A percentile compares a stretch with the other conserved stretches of the same genome.
phyloP scores from a whole-genome alignment of 1,140 invertebrate genomes.

The Tribolium madens region DNA sequence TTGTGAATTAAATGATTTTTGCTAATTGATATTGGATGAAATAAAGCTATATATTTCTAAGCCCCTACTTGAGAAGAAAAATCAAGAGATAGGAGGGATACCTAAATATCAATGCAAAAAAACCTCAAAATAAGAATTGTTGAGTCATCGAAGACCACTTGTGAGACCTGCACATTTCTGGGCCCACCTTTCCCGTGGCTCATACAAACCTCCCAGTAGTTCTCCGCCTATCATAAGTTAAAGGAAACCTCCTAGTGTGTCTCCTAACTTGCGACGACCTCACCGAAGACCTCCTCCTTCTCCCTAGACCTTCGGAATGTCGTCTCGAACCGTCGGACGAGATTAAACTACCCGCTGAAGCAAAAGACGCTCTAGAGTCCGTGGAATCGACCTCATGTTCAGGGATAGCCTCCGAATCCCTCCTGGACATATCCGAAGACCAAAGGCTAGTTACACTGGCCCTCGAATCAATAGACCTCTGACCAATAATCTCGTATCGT shows the following conservation, averaged over 20 bases:
- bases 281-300: conserved; percentile 57
- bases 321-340: conserved; percentile 63
- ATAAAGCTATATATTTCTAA: not conserved
- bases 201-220: conserved; percentile 66
- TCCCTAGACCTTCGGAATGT: conserved; percentile 61
- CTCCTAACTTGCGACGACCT: conserved; percentile 63
- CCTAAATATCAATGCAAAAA: not conserved
- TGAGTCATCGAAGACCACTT: not conserved
- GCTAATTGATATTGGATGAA: not conserved
- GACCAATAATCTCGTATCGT: conserved; percentile 65
- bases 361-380: conserved; percentile 60
- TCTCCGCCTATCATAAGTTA: conserved; percentile 64
- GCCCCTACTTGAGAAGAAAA: not conserved
- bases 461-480: conserved; percentile 64
- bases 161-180: conserved; percentile 7
- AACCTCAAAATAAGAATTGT: too few species aligned
- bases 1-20: not conserved
- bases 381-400: conserved; percentile 64
- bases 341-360: conserved; percentile 54
- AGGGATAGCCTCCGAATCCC: conserved; percentile 64
- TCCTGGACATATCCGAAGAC: conserved; percentile 64
- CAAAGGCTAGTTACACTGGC: conserved; percentile 62
- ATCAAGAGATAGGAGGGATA: not conserved
- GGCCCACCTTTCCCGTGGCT: conserved; percentile 5
- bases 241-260: conserved; percentile 63